phyloP scores from a whole-genome alignment of 2,113 vertebrate species.

The Tauraco erythrolophus region DNA sequence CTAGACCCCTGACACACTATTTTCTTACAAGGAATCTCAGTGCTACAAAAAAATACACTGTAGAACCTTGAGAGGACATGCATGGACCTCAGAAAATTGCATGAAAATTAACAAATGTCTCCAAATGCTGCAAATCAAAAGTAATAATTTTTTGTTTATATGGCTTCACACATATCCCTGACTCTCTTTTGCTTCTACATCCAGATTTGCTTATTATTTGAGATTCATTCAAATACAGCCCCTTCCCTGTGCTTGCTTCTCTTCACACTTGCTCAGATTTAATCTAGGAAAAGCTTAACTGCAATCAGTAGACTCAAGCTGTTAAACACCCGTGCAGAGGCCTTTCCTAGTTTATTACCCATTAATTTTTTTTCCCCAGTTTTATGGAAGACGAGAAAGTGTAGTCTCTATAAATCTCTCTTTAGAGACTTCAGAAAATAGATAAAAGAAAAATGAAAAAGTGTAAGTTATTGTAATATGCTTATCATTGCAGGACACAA shows the following conservation, averaged over 20 bases:
- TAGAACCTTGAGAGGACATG: neutral
- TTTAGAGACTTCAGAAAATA: neutral
- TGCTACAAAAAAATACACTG: neutral
- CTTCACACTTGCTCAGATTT: neutral
- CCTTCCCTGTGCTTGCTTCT: neutral
- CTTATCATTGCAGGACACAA: neutral
- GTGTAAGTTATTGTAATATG: neutral
- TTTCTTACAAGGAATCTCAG: neutral
- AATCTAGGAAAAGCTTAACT: neutral
- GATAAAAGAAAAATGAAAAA: neutral
- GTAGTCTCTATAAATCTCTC: neutral
- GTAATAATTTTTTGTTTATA: neutral
- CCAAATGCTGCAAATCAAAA: neutral
- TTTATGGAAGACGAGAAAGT: neutral
- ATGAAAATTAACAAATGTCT: neutral
- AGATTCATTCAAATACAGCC: neutral
- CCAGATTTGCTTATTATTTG: neutral
- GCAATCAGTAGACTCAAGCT: neutral
- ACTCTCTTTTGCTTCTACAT: neutral
- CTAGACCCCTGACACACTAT: neutral
- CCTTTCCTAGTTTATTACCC: neutral
- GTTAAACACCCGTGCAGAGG: neutral
- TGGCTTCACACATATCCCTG: neutral
- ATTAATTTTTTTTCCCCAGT: neutral
- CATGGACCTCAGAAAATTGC: neutral